These are phyloP conservation scores for Marronus borbonicus DNA, from an alignment of 2,888 invertebrate species.

Conservation along the genomic window DNA sequence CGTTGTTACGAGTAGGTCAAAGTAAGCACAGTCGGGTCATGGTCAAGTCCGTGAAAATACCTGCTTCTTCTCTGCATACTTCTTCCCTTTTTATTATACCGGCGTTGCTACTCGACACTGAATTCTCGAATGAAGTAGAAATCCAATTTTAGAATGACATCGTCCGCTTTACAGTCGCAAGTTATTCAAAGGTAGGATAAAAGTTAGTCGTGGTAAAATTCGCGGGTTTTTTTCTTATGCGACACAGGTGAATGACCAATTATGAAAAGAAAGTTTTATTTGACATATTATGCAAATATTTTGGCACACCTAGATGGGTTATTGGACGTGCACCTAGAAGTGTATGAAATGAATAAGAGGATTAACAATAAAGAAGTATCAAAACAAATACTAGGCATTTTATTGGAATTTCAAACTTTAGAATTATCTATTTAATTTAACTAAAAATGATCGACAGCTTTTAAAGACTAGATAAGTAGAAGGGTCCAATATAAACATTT, in stretches of 20 bases:
- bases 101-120: background rate
- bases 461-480: background rate
- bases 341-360: too few relatives aligned
- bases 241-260: slow-evolving; percentile 32
- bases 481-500: too few relatives aligned
- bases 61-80: slow-evolving; percentile 10
- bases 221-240: slow-evolving; percentile 6
- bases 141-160: slow-evolving; percentile 41
- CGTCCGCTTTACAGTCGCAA: background rate
- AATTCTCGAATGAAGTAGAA: slow-evolving; percentile 13
- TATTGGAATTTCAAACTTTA: background rate
- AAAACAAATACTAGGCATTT: too few relatives aligned
- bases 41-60: slow-evolving; percentile 39
- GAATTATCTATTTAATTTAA: background rate
- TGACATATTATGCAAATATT: background rate
- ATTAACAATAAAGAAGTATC: too few relatives aligned
- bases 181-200: background rate
- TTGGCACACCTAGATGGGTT: background rate
- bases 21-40: slow-evolving; percentile 34
- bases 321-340: too few relatives aligned
- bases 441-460: background rate
- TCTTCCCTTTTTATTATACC: background rate
- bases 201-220: slow-evolving; percentile 31
- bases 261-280: slow-evolving; percentile 39
- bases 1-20: slow-evolving; percentile 27